Evolutionary conservation across 2,888 invertebrate species (phyloP).

Genomic region (Gerosis bhagava): DNA sequence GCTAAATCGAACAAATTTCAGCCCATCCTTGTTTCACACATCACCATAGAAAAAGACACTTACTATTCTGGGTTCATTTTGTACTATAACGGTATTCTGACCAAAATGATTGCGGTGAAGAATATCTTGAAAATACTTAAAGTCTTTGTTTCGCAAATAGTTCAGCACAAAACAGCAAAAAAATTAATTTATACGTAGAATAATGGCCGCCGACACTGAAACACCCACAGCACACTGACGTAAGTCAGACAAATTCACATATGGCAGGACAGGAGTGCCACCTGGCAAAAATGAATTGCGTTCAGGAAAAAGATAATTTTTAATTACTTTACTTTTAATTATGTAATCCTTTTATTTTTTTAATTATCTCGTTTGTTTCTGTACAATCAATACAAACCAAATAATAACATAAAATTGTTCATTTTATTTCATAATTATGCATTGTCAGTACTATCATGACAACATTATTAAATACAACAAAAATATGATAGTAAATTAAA

Average conservation of each 20-base stretch:
- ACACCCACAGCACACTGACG: constrained; percentile 81
- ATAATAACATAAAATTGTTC: too few relatives aligned
- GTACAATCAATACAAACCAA: too few relatives aligned
- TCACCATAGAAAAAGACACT: constrained; percentile 77
- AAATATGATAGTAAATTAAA: too few relatives aligned
- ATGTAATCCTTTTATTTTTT: too few relatives aligned
- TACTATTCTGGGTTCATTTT: constrained; percentile 93
- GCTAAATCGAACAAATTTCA: constrained; percentile 61
- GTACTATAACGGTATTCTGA: constrained; percentile 66
- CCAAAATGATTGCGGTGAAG: constrained; percentile 55
- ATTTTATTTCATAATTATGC: too few relatives aligned
- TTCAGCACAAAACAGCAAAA: constrained; percentile 67
- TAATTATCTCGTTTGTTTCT: too few relatives aligned
- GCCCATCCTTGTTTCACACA: constrained; percentile 65
- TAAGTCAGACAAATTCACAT: constrained; percentile 65
- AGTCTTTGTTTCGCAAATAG: constrained; percentile 65
- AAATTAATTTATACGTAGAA: constrained; percentile 75
- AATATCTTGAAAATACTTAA: constrained; percentile 56
- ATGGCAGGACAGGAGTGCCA: constrained; percentile 77
- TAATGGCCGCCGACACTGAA: constrained; percentile 78
- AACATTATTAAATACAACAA: too few relatives aligned
- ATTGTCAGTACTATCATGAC: too few relatives aligned
- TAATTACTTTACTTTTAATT: too few relatives aligned
- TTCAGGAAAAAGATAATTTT: too few relatives aligned
- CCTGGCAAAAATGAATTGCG: constrained; percentile 73